Evolutionary conservation across 2,888 invertebrate species (phyloP).

Genomic region (Achlya flavicornis): DNA sequence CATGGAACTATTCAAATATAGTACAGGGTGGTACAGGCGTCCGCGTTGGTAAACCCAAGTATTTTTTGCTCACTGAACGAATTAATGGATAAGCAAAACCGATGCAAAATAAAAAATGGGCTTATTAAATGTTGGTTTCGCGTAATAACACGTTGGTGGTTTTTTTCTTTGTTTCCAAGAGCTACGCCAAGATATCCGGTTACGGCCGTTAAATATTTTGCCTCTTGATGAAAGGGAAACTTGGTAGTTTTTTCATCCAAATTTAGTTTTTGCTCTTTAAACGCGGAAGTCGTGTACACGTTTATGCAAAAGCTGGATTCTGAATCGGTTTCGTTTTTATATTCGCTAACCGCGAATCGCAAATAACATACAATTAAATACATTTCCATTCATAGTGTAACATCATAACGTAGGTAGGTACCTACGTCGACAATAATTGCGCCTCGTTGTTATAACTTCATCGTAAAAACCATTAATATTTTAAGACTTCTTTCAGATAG

Average conservation of each 20-base stretch:
- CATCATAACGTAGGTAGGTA: slow-evolving; percentile 35
- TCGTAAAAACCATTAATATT: slow-evolving; percentile 52
- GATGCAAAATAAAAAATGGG: slow-evolving; percentile 79
- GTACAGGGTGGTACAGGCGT: slow-evolving; percentile 50
- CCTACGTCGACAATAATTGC: slow-evolving; percentile 57
- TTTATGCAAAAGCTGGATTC: slow-evolving; percentile 78
- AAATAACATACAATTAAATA: slow-evolving; percentile 77
- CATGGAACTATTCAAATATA: slow-evolving; percentile 81
- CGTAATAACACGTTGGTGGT: slow-evolving; percentile 83
- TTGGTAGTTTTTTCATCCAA: slow-evolving; percentile 72
- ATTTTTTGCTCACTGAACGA: slow-evolving; percentile 74
- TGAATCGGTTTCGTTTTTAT: slow-evolving; percentile 77
- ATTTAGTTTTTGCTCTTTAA: slow-evolving; percentile 76
- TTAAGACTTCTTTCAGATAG: slow-evolving; percentile 56
- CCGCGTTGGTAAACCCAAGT: slow-evolving; percentile 59
- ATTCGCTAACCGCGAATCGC: slow-evolving; percentile 46
- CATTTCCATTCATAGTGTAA: slow-evolving; percentile 55
- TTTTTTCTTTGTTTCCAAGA: slow-evolving; percentile 81
- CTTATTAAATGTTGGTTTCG: slow-evolving; percentile 84
- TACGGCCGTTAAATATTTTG: slow-evolving; percentile 83
- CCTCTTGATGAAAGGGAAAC: slow-evolving; percentile 81
- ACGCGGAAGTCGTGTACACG: slow-evolving; percentile 77
- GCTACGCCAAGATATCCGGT: slow-evolving; percentile 79
- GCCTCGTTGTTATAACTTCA: slow-evolving; percentile 57
- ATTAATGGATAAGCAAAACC: slow-evolving; percentile 83